Evolutionary conservation across 1,140 invertebrate genomes (phyloP).

Genomic region (Chironomus striatipennis): DNA sequence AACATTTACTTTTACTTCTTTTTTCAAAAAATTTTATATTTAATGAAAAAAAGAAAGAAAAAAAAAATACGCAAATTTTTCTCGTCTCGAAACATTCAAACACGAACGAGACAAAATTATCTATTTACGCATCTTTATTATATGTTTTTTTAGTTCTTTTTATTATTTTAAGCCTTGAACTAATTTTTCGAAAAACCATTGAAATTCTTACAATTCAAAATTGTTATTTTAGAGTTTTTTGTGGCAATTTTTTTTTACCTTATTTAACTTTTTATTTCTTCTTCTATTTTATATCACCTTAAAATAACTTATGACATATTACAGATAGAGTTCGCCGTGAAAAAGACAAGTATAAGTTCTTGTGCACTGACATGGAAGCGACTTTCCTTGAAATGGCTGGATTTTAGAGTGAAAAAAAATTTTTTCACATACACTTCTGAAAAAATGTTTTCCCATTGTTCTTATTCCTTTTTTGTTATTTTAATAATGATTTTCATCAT

Average conservation of each 20-base stretch:
- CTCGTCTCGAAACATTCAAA: not conserved
- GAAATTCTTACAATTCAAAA: not conserved
- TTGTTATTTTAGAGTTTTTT: not conserved
- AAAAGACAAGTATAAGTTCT: conserved; percentile 15
- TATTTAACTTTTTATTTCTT: not conserved
- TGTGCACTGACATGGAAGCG: conserved; percentile 19
- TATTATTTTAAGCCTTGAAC: too few species aligned
- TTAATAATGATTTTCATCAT: not conserved
- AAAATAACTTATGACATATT: not conserved
- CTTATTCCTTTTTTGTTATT: conserved; percentile 15
- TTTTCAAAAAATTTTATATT: too few species aligned
- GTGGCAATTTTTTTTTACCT: not conserved
- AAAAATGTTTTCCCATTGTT: not conserved
- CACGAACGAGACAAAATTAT: too few species aligned
- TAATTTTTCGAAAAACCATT: too few species aligned
- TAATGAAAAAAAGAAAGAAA: not conserved
- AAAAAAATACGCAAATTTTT: conserved; percentile 3
- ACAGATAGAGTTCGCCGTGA: conserved; percentile 12
- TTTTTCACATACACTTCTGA: conserved; percentile 19
- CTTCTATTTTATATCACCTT: not conserved
- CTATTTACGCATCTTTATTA: too few species aligned
- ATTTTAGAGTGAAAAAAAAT: not conserved
- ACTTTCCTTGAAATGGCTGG: conserved; percentile 15
- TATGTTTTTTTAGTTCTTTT: too few species aligned
- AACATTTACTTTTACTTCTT: not conserved